Evolutionary conservation across 2,113 vertebrate species (phyloP).

Genomic region (Tor tambroides): DNA sequence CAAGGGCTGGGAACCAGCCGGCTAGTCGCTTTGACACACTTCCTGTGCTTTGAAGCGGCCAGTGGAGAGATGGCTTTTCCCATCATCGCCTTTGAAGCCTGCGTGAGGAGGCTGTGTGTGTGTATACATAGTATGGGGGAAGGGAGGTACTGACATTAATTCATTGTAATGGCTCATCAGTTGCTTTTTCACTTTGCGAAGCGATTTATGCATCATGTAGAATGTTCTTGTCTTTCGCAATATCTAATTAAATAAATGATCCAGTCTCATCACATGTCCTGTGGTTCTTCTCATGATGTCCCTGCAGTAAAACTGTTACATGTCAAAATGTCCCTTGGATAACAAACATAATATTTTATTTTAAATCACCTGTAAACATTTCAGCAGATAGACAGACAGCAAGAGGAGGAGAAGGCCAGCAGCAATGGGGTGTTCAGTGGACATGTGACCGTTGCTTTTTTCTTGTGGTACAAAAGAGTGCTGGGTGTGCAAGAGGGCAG

Average conservation of each 20-base stretch:
- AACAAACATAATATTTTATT: slow-evolving; percentile 67
- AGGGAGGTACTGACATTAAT: slow-evolving; percentile 61
- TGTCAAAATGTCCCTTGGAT: slow-evolving; percentile 57
- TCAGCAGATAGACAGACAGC: slow-evolving; percentile 58
- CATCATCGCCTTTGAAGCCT: slow-evolving; percentile 74
- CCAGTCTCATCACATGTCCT: slow-evolving; percentile 20
- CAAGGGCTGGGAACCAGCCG: slow-evolving; percentile 66
- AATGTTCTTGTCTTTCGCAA: background rate
- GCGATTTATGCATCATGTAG: slow-evolving; percentile 39
- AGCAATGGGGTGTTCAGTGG: slow-evolving; percentile 73
- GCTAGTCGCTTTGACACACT: slow-evolving; percentile 78
- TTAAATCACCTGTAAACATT: slow-evolving; percentile 79
- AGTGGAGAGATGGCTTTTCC: slow-evolving; percentile 77
- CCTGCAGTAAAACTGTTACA: slow-evolving; percentile 58
- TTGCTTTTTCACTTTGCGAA: slow-evolving; percentile 57
- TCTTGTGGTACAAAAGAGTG: slow-evolving; percentile 73
- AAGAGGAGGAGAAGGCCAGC: slow-evolving; percentile 61
- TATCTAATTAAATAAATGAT: background rate
- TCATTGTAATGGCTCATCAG: slow-evolving; percentile 62
- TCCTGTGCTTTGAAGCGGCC: slow-evolving; percentile 83
- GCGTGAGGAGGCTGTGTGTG: slow-evolving; percentile 54
- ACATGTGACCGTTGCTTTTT: slow-evolving; percentile 80
- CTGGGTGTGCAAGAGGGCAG: slow-evolving; percentile 72
- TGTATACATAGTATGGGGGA: slow-evolving; percentile 36
- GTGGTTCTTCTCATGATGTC: slow-evolving; percentile 30